Conservation (phyloP, 2,113 vertebrate genomes). For the Eulacestoma nigropectus region DNA sequence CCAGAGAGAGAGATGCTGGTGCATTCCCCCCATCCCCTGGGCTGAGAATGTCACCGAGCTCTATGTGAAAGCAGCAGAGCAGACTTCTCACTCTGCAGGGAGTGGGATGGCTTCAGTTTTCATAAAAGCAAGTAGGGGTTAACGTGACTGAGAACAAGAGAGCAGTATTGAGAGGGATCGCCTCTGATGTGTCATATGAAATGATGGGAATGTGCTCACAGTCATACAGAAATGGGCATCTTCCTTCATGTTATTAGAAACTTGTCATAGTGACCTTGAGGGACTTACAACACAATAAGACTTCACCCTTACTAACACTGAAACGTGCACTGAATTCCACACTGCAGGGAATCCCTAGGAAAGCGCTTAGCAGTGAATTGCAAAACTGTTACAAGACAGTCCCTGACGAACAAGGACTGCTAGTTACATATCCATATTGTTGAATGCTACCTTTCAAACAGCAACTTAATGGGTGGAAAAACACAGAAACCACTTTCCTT, state of each 20-base stretch:
- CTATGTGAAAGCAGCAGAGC: background rate
- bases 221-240: background rate
- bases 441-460: background rate
- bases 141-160: background rate
- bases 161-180: background rate
- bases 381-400: background rate
- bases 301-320: background rate
- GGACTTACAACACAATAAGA: background rate
- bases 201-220: background rate
- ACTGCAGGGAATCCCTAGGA: background rate
- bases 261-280: background rate
- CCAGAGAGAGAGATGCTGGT: background rate
- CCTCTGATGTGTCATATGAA: background rate
- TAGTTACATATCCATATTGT: background rate
- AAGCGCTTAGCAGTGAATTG: background rate
- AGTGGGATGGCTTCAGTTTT: background rate
- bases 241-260: background rate
- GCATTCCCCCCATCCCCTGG: background rate
- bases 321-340: background rate
- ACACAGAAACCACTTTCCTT: background rate
- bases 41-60: background rate
- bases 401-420: background rate
- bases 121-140: background rate
- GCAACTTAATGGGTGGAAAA: background rate
- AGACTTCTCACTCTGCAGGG: background rate